Evolutionary conservation across 2,888 invertebrate genomes (phyloP).

Genomic region (Temnothorax rugatulus): DNA sequence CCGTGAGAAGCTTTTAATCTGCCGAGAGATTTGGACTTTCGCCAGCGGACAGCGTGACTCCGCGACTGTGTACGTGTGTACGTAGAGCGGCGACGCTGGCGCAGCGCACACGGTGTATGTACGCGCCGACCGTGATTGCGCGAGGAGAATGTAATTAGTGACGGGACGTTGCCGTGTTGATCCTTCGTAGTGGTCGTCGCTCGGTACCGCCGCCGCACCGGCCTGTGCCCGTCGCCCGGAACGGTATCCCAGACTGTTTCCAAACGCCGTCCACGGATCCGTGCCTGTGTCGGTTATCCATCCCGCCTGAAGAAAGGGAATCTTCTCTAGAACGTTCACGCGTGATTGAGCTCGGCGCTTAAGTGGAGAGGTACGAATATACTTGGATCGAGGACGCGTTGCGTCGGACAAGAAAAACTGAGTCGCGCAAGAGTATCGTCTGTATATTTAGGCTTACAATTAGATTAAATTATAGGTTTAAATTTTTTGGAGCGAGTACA

Average conservation of each 20-base stretch:
- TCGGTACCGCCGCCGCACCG: conserved; percentile 12
- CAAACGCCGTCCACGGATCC: conserved; percentile 61
- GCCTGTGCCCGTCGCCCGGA: conserved; percentile 39
- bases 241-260: conserved; percentile 48
- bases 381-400: not conserved
- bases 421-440: too few species aligned
- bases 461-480: not conserved
- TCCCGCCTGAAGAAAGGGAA: conserved; percentile 52
- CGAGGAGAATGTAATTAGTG: conserved; percentile 83
- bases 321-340: conserved; percentile 69
- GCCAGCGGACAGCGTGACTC: conserved; percentile 78
- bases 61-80: conserved; percentile 57
- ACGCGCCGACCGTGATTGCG: conserved; percentile 78
- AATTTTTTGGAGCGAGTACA: not conserved
- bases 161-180: conserved; percentile 74
- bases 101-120: conserved; percentile 54
- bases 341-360: conserved; percentile 63
- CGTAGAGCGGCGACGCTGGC: conserved; percentile 28
- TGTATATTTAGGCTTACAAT: not conserved
- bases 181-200: conserved; percentile 65
- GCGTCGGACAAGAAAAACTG: not conserved
- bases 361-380: conserved; percentile 37
- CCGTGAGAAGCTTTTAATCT: conserved; percentile 84
- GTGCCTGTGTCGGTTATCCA: conserved; percentile 1
- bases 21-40: conserved; percentile 81